A percentile compares a stretch with the other conserved stretches of the same genome.
These are phyloP conservation scores for Agriopis leucophaearia DNA, from an alignment of 2,888 invertebrate genomes.

Conservation along the genomic window DNA sequence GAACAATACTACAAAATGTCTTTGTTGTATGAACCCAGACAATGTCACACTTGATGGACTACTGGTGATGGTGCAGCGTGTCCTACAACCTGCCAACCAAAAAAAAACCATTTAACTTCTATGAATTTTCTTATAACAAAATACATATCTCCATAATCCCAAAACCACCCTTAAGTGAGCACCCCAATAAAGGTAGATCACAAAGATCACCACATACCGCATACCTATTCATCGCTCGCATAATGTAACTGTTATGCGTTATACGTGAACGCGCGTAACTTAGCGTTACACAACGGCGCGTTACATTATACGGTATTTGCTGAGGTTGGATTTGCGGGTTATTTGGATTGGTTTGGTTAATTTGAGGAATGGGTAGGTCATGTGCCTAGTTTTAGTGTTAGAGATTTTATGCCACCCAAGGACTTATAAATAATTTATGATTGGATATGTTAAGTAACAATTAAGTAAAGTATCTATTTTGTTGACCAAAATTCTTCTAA, in stretches of 20 bases:
- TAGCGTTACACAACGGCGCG: slow-evolving; percentile 27
- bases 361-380: neutral
- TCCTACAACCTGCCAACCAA: too few species aligned
- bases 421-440: neutral
- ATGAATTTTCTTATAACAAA: neutral
- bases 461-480: too few species aligned
- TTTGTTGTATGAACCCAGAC: too few species aligned
- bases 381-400: neutral
- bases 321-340: slow-evolving; percentile 12
- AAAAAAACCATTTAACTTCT: too few species aligned
- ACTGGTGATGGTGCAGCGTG: too few species aligned
- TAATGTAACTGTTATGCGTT: slow-evolving; percentile 49
- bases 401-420: neutral
- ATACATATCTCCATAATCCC: too few species aligned
- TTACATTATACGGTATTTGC: slow-evolving; percentile 28
- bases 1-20: too few species aligned
- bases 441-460: neutral
- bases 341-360: neutral
- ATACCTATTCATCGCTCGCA: slow-evolving; percentile 35
- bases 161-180: neutral
- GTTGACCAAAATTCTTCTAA: too few species aligned
- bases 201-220: neutral
- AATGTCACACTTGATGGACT: too few species aligned
- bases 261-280: slow-evolving; percentile 40
- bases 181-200: slow-evolving; percentile 43